Evolutionary conservation across 2,797 vertebrate species (phyloP).

Genomic region (Vultur gryphus): DNA sequence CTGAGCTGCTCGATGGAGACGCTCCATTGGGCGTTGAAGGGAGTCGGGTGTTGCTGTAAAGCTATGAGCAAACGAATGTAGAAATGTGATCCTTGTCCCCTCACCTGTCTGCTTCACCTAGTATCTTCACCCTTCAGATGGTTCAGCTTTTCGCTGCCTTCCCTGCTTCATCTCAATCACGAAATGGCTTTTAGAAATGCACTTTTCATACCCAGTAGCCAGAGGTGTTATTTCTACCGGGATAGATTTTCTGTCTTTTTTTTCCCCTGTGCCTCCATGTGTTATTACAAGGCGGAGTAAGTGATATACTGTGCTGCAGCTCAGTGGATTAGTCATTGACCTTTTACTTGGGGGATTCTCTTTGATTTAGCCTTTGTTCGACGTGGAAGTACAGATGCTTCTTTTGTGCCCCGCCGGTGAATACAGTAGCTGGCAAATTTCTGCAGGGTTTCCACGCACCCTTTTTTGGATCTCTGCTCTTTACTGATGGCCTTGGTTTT

Average conservation of each 20-base stretch:
- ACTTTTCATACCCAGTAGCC: not conserved
- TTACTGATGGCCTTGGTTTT: not conserved
- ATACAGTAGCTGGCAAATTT: not conserved
- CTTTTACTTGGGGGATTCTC: not conserved
- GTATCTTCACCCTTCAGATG: not conserved
- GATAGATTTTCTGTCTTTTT: conserved; percentile 11
- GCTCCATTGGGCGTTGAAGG: not conserved
- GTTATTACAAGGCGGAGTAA: not conserved
- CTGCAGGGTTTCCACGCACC: accelerated
- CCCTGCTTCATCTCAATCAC: not conserved
- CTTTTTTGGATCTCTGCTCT: not conserved
- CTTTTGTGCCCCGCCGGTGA: accelerated
- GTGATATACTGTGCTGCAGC: not conserved
- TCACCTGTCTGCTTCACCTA: not conserved
- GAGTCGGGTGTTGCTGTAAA: not conserved
- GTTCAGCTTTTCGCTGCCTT: not conserved
- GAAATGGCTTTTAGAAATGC: not conserved
- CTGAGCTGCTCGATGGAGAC: accelerated
- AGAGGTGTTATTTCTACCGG: not conserved
- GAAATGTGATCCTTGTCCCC: not conserved
- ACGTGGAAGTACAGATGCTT: not conserved
- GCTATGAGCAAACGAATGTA: accelerated
- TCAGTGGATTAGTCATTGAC: not conserved
- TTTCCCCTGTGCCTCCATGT: not conserved
- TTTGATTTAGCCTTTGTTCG: not conserved